These are phyloP conservation scores for Ericerus pela DNA, from an alignment of 1,140 invertebrate species.

Conservation along the genomic window DNA sequence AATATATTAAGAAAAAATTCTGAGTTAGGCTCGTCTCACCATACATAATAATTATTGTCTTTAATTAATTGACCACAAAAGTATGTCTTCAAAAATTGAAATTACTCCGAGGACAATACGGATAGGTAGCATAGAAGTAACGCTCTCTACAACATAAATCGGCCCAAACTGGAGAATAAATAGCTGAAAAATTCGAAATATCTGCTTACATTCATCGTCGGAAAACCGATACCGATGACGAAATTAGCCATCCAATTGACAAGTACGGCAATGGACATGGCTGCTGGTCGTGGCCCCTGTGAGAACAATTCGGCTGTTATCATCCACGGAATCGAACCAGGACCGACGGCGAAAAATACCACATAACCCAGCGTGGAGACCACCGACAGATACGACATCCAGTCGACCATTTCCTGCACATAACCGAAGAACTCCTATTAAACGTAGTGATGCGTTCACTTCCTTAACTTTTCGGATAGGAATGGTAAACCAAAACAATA, in stretches of 20 bases:
- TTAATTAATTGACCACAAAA: no score
- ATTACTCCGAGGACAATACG: no score
- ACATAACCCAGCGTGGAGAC: constrained; percentile 87
- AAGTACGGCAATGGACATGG: constrained; percentile 93
- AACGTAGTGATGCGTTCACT: constrained; percentile 32
- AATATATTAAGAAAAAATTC: no score
- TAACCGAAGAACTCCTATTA: constrained; percentile 87
- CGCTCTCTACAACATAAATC: no score
- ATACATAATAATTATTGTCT: no score
- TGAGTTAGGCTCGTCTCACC: no score
- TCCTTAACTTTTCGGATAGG: neutral
- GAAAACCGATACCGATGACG: constrained; percentile 88
- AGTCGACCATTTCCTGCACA: constrained; percentile 93
- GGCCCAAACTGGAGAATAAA: no score
- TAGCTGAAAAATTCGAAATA: no score
- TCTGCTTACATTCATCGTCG: constrained; percentile 72
- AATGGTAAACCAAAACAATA: neutral
- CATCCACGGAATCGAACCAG: constrained; percentile 96
- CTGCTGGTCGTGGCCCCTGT: constrained; percentile 87
- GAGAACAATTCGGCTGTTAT: constrained; percentile 97
- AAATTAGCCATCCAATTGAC: constrained; percentile 99
- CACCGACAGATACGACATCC: constrained; percentile 92
- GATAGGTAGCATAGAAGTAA: no score
- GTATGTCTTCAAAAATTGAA: no score
- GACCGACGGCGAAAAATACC: constrained; percentile 92